Base-by-base conservation (phyloP, 2,113 vertebrate genomes). In the Esox niger region DNA sequence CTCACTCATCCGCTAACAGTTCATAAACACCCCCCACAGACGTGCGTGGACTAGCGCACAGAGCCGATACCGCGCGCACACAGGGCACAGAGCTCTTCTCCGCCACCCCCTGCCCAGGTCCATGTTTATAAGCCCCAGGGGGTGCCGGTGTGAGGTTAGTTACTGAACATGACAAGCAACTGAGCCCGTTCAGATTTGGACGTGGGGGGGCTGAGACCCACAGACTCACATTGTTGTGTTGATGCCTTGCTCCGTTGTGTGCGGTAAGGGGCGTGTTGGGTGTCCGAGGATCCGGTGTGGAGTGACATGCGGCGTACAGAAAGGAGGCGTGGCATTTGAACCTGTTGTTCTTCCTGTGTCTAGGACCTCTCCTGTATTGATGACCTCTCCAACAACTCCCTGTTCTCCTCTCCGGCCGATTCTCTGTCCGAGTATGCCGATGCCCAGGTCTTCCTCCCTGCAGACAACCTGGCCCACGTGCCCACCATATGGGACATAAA, bases 401-500 rank as follows among this genome's bases (percentile, higher is more conserved):
- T 97, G 71, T 95, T 98, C 85, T 95, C 95, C 0, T 98, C 97
- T 2, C 92, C 96, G 0, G 74, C 93, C 17, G 95, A 97, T 86
- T 98, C 96, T 2, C 91, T 97, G 70, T 95, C 96, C 0, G 95
- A 96, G 77, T 96, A 96, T 20, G 90, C 87, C 0, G 95, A 95
- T 71, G 75, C 92, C 0, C 88, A 93, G 17, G 90, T 94, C 46
- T 95, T 94, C 87, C 83, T 92, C 79, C 80, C 84, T 2, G 83
- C 90, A 0, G 93, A 95, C 55, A 92, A 88, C 77, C 90, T 95
- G 83, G 91, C 54, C 79, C 86, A 91, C 0, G 94, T 96, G 78
- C 95, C 95, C 73, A 97, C 94, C 1, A 77, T 98, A 67, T 98
- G 96, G 95, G 97, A 98, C 5, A 69, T 97, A 69, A 96, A 78